These are phyloP conservation scores for Novumbra hubbsi DNA, from an alignment of 2,797 vertebrate species.

Conservation along the genomic window DNA sequence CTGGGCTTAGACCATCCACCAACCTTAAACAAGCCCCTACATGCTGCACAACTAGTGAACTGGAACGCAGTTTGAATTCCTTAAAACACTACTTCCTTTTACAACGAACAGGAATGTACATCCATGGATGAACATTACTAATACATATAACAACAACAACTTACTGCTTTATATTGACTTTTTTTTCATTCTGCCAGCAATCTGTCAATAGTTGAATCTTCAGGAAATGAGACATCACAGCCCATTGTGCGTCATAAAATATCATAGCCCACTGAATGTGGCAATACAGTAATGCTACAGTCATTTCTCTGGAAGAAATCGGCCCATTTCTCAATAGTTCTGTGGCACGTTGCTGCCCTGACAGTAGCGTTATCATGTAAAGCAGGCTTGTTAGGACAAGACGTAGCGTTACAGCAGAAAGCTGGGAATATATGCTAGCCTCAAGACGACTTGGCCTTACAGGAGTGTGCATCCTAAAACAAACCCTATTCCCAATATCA, in stretches of 20 bases:
- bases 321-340: constrained; percentile 1
- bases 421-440: constrained; percentile 16
- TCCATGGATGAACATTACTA: not conserved
- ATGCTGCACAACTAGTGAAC: constrained; percentile 31
- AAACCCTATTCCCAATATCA: not conserved
- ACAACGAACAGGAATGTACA: not conserved
- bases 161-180: not conserved
- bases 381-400: constrained; percentile 52
- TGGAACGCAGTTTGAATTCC: constrained; percentile 1
- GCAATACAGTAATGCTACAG: not conserved
- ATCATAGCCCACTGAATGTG: too few species aligned
- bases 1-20: not conserved
- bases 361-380: constrained; percentile 26
- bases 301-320: constrained; percentile 4
- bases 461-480: not conserved
- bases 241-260: too few species aligned
- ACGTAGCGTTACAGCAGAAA: not conserved
- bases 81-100: not conserved
- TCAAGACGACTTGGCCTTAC: not conserved
- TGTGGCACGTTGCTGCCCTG: constrained; percentile 11
- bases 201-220: not conserved
- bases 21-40: constrained; percentile 39
- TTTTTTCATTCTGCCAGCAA: not conserved
- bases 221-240: not conserved
- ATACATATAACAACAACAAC: not conserved